Conservation (phyloP, 2,888 invertebrate genomes). For the Macrophya alboannulata region DNA sequence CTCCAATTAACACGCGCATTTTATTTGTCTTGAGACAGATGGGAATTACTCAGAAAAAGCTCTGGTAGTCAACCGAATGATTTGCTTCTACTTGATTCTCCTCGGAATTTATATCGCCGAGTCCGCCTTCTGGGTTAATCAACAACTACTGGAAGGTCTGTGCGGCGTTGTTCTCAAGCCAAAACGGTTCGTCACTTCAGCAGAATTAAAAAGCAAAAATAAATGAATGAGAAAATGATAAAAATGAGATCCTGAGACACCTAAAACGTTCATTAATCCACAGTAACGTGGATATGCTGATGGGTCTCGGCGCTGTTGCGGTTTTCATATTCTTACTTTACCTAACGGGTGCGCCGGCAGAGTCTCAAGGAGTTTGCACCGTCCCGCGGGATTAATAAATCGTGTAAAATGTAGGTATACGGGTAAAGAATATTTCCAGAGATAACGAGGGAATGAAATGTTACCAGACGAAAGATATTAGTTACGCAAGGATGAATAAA, state of each 20-base stretch:
- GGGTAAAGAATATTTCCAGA: background rate
- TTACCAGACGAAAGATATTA: background rate
- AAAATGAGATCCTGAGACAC: conserved; percentile 32
- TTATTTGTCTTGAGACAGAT: conserved; percentile 58
- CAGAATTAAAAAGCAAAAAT: conserved; percentile 2
- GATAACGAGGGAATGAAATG: background rate
- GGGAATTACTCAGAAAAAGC: conserved; percentile 63
- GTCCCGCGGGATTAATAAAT: background rate
- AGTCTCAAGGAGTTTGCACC: conserved; percentile 1
- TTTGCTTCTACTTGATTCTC: conserved; percentile 67
- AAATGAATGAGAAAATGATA: conserved; percentile 44
- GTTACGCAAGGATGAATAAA: conserved; percentile 1
- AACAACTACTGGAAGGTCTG: conserved; percentile 64
- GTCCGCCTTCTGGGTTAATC: conserved; percentile 64
- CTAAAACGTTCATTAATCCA: background rate
- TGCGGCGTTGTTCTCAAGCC: conserved; percentile 61
- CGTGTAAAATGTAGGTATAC: background rate
- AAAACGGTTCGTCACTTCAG: conserved; percentile 59
- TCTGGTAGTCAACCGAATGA: conserved; percentile 66
- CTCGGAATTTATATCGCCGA: conserved; percentile 67
- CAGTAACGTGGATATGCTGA: conserved; percentile 65
- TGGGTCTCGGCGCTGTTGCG: conserved; percentile 65
- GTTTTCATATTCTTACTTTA: conserved; percentile 64
- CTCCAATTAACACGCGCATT: background rate
- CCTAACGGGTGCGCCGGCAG: conserved; percentile 63